phyloP scores from a whole-genome alignment of 1,140 invertebrate species.

The Eumaeus atala region DNA sequence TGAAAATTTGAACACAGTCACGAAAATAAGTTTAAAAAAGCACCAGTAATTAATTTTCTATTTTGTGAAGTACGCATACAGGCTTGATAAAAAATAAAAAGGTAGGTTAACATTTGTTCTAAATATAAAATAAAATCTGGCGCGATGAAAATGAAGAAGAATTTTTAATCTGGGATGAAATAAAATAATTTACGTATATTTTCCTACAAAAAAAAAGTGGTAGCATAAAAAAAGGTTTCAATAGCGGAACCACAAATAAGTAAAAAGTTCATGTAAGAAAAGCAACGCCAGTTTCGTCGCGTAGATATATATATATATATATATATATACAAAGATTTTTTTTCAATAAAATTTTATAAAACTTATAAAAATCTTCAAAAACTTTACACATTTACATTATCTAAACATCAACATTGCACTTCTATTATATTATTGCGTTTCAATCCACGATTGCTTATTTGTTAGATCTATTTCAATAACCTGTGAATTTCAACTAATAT shows the following conservation, averaged over 20 bases:
- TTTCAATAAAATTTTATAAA: constrained; percentile 12
- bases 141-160: neutral
- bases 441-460: constrained; percentile 22
- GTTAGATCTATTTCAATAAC: neutral
- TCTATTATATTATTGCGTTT: constrained; percentile 40
- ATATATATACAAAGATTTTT: constrained; percentile 1
- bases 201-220: no score
- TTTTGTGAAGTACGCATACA: neutral
- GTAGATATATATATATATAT: no score
- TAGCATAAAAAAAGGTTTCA: no score
- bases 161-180: no score
- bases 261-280: neutral
- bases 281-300: neutral
- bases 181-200: no score
- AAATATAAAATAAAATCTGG: constrained; percentile 4
- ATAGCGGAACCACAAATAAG: neutral
- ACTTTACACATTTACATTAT: constrained; percentile 28
- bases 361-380: constrained; percentile 16
- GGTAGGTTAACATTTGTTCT: neutral
- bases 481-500: neutral
- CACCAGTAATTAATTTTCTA: constrained; percentile 32
- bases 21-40: constrained; percentile 29
- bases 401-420: constrained; percentile 54
- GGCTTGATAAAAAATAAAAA: constrained; percentile 1
- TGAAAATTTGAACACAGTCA: constrained; percentile 33